Evolutionary conservation across 2,113 vertebrate genomes (phyloP), one percentile per base, ranked within the genome.

Genomic region (Cyrtonyx montezumae): DNA sequence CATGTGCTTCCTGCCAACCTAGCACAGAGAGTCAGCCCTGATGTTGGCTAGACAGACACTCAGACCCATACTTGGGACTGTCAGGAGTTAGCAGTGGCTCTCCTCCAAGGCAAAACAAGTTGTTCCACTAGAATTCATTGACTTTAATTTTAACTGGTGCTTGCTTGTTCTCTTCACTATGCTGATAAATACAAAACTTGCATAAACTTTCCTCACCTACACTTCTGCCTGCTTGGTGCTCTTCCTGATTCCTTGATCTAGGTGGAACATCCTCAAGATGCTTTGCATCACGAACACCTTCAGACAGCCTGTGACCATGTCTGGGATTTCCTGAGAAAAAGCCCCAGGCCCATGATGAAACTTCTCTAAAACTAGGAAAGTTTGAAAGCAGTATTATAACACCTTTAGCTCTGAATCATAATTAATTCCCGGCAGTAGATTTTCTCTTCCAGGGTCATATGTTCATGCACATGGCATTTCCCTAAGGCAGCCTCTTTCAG

Each of bases 21-120:
- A 16, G 12, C 23, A n/a, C 7, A 8, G 36, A 69, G 40, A 37
- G 21, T 30, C 14, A 0, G 0, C 2, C 7, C 36, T 8, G 26
- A 43, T 2, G 0, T 2, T 1, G 0, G 2, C 2, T 20, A 4
- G 42, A 53, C 46, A 25, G 8, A 75, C 70, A 75, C 8, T 36
- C 16, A 13, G n/a, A 68, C 5, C n/a, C 58, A 20, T 37, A 53
- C 61, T 25, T 18, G n/a, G 37, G 26, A 13, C n/a, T 13, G 19
- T 65, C 6, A 5, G 25, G 49, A 59, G 8, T 30, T 78, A 34
- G 4, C 32, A 19, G 48, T n/a, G 0, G 0, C 23, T 45, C 75
- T 84, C 78, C 37, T 28, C 28, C 11, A 8, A 30, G 22, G 8
- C 13, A 69, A 48, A 69, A 77, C 25, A 65, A 77, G 40, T 22